Percentiles rank a stretch among this genome's conserved stretches.
Conservation (phyloP, 2,797 vertebrate species). For the Chelonia mydas region DNA sequence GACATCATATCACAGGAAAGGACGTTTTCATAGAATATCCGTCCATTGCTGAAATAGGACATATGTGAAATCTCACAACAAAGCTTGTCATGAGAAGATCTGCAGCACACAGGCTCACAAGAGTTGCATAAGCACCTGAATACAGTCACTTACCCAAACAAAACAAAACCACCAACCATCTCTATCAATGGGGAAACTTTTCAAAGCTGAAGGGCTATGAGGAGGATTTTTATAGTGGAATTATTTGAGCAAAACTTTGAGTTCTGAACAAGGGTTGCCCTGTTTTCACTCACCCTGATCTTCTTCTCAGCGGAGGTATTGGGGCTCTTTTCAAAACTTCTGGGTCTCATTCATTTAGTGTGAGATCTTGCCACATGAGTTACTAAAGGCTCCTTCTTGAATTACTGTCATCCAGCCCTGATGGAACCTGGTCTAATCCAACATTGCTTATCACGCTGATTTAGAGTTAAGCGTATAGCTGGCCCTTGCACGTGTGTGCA, state of each 20-base stretch:
- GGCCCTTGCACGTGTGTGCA: too few species aligned
- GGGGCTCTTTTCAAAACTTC: neutral
- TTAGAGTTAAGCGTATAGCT: neutral
- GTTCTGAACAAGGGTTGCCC: neutral
- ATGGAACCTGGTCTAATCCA: neutral
- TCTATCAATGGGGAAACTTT: neutral
- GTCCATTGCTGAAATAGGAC: neutral
- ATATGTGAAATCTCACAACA: neutral
- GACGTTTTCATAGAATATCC: neutral
- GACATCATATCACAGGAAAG: neutral
- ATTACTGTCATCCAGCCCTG: neutral
- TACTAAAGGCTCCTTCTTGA: neutral
- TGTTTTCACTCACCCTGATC: neutral
- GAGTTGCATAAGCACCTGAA: neutral
- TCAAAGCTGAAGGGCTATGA: neutral
- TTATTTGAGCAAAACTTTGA: neutral
- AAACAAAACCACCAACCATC: neutral
- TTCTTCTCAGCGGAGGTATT: neutral
- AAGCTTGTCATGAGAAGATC: neutral
- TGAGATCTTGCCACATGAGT: neutral
- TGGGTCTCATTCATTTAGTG: neutral
- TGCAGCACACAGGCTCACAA: neutral
- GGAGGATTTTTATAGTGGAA: neutral
- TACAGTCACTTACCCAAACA: neutral
- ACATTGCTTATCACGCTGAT: neutral